These are phyloP conservation scores for Physella acuta DNA, from an alignment of 1,140 invertebrate genomes.

Conservation along the genomic window DNA sequence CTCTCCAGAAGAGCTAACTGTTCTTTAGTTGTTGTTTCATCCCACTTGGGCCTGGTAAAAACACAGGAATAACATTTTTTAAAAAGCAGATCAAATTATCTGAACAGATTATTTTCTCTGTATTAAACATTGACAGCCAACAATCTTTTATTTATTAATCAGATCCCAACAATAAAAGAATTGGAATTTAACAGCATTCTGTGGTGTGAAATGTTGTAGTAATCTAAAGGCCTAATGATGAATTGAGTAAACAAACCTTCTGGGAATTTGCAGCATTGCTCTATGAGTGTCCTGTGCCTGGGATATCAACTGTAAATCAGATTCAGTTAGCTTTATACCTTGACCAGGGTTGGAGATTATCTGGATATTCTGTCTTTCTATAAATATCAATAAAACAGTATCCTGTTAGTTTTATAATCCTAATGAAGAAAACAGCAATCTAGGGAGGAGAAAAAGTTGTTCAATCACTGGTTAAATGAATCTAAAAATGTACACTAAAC, in stretches of 20 bases:
- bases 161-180: conserved; percentile 8
- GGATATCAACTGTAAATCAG: conserved; percentile 67
- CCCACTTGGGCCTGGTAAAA: conserved; percentile 76
- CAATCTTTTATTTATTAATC: no score
- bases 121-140: no score
- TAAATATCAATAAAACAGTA: conserved; percentile 60
- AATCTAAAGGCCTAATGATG: no score
- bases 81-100: not conserved
- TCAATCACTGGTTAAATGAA: not conserved
- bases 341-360: conserved; percentile 70
- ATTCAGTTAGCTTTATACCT: conserved; percentile 68
- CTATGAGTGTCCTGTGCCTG: conserved; percentile 70
- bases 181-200: no score
- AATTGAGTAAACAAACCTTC: no score
- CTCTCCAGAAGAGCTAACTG: conserved; percentile 78
- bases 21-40: conserved; percentile 71
- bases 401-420: not conserved
- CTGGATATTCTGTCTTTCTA: conserved; percentile 85
- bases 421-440: not conserved
- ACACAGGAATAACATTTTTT: not conserved
- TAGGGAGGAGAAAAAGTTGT: not conserved
- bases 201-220: no score
- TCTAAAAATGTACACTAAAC: not conserved
- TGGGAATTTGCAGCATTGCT: conserved; percentile 74
- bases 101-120: not conserved